Evolutionary conservation across 2,888 invertebrate genomes (phyloP).

Genomic region (Drosophila sordidula): DNA sequence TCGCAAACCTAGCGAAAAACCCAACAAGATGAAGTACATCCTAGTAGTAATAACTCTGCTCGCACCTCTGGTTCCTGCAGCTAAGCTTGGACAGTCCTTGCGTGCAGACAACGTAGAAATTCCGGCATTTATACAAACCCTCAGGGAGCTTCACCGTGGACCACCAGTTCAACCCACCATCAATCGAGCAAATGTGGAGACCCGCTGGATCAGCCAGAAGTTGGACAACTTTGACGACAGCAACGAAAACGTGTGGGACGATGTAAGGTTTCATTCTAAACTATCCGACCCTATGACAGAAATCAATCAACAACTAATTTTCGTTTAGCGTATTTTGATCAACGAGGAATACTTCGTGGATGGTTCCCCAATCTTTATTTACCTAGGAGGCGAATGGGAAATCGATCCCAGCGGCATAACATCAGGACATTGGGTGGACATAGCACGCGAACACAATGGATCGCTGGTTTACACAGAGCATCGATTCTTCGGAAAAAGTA

Average conservation of each 20-base stretch:
- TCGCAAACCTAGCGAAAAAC: slow-evolving; percentile 44
- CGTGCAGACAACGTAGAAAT: slow-evolving; percentile 4
- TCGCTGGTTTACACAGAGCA: slow-evolving; percentile 91
- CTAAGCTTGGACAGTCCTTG: slow-evolving; percentile 21
- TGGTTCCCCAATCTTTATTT: slow-evolving; percentile 87
- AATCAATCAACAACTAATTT: too few species aligned
- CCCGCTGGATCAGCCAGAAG: slow-evolving; percentile 86
- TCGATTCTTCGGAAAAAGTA: slow-evolving; percentile 91
- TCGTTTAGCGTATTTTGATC: slow-evolving; percentile 84
- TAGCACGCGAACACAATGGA: slow-evolving; percentile 87
- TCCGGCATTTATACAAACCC: slow-evolving; percentile 39
- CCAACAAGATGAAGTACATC: slow-evolving; percentile 51
- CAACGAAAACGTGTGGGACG: slow-evolving; percentile 86
- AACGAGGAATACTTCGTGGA: slow-evolving; percentile 83
- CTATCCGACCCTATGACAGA: neutral
- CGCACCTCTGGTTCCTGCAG: slow-evolving; percentile 36
- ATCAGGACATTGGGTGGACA: slow-evolving; percentile 87
- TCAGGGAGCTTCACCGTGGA: slow-evolving; percentile 45
- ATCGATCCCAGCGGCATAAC: slow-evolving; percentile 87
- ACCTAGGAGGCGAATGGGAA: slow-evolving; percentile 89
- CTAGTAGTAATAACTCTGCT: slow-evolving; percentile 34
- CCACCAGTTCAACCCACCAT: slow-evolving; percentile 31
- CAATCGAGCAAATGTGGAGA: slow-evolving; percentile 45
- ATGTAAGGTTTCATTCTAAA: slow-evolving; percentile 64
- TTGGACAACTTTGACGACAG: slow-evolving; percentile 87